Conservation (phyloP, 2,888 invertebrate genomes). For the Harmothoe impar region DNA sequence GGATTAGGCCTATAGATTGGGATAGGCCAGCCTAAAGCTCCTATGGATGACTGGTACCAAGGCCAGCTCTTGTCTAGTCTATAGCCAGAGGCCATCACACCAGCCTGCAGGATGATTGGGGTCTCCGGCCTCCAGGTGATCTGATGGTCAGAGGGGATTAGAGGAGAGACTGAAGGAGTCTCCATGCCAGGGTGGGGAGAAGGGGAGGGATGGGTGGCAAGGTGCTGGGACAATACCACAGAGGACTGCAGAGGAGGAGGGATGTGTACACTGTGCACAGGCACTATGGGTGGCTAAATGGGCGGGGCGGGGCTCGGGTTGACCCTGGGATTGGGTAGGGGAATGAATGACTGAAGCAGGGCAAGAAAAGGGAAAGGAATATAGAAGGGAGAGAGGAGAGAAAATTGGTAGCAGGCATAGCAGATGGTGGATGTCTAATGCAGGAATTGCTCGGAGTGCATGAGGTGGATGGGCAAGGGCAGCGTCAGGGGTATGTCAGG, state of each 20-base stretch:
- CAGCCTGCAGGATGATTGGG: neutral
- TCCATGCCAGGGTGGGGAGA: neutral
- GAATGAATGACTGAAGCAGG: too few relatives aligned
- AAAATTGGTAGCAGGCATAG: too few relatives aligned
- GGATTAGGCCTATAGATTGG: too few relatives aligned
- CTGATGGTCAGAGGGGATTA: neutral
- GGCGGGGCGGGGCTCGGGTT: neutral
- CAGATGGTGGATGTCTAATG: too few relatives aligned
- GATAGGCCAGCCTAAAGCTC: too few relatives aligned
- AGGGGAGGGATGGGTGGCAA: neutral
- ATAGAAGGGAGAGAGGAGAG: too few relatives aligned
- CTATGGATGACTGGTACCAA: neutral
- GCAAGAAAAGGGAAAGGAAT: too few relatives aligned
- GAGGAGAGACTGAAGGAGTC: neutral
- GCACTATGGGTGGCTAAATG: neutral
- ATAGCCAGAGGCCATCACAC: constrained; percentile 5
- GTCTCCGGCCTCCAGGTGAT: constrained; percentile 7
- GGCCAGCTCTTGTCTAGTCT: neutral
- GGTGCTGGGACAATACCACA: neutral
- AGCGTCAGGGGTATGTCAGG: too few relatives aligned
- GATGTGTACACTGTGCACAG: neutral
- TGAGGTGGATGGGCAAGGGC: too few relatives aligned
- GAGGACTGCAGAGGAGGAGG: neutral
- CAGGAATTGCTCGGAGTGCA: too few relatives aligned
- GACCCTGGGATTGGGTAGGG: too few relatives aligned